Evolutionary conservation across 2,113 vertebrate genomes (phyloP).

Genomic region (Malurus elegans): DNA sequence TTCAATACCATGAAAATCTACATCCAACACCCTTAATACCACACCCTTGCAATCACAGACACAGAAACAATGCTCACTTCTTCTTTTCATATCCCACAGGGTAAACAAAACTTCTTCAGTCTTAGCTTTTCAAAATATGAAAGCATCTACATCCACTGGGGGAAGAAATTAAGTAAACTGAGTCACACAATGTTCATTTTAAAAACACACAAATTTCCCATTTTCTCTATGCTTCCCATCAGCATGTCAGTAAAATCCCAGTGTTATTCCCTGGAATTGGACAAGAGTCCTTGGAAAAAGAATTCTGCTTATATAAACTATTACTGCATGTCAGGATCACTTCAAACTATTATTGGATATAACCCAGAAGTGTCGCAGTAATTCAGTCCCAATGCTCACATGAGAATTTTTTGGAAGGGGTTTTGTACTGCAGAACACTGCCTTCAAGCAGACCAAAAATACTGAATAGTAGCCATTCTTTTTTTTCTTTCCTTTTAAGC

Average conservation of each 20-base stretch:
- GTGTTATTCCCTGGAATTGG: background rate
- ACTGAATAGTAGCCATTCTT: background rate
- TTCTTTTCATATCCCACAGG: background rate
- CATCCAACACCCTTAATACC: background rate
- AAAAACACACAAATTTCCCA: background rate
- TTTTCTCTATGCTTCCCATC: background rate
- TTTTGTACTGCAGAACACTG: conserved; percentile 24
- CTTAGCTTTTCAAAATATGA: background rate
- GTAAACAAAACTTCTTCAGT: background rate
- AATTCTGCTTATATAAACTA: conserved; percentile 47
- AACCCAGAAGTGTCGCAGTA: conserved; percentile 68
- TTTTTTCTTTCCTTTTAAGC: background rate
- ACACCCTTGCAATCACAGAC: background rate
- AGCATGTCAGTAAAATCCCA: background rate
- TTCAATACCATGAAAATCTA: background rate
- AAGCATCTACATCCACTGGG: background rate
- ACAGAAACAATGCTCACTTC: background rate
- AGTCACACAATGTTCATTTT: background rate
- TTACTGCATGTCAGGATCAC: conserved; percentile 47
- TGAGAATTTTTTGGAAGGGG: conserved; percentile 8
- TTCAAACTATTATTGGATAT: conserved; percentile 53
- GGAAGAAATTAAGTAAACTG: background rate
- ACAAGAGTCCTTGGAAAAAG: conserved; percentile 2
- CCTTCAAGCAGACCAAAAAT: conserved; percentile 17
- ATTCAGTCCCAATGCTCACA: conserved; percentile 56